phyloP scores from a whole-genome alignment of 2,797 vertebrate genomes.

The Sarcoramphus papa region DNA sequence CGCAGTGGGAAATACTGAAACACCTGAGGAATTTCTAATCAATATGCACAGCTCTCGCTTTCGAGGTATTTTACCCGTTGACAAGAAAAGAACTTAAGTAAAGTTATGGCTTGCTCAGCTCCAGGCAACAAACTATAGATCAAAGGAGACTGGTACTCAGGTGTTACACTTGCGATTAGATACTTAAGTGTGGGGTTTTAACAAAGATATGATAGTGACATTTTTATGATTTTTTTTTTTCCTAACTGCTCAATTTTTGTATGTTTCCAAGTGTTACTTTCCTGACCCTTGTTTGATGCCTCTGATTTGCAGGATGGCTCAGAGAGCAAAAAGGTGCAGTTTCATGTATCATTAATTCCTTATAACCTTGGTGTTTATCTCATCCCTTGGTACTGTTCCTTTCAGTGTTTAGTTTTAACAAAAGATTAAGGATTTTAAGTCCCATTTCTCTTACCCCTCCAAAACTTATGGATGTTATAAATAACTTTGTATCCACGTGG shows the following conservation, averaged over 20 bases:
- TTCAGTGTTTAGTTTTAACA: not conserved
- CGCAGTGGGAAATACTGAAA: not conserved
- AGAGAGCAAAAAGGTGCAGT: not conserved
- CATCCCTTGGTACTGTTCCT: not conserved
- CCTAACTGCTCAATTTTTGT: not conserved
- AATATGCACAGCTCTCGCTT: not conserved
- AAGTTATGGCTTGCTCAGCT: not conserved
- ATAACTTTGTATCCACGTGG: not conserved
- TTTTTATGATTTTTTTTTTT: not conserved
- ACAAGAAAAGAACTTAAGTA: not conserved
- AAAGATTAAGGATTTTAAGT: not conserved
- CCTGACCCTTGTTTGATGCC: not conserved
- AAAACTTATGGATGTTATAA: not conserved
- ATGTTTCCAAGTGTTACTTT: not conserved
- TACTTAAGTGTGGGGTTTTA: not conserved
- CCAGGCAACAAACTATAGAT: not conserved
- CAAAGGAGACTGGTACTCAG: not conserved
- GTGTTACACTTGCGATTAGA: not conserved
- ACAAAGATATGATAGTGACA: not conserved
- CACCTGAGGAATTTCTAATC: not conserved
- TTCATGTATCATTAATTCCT: slow-evolving; percentile 32
- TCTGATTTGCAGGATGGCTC: not conserved
- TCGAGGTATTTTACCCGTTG: not conserved
- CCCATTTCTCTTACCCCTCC: not conserved
- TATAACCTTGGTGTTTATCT: not conserved